Percentiles rank a stretch among this genome's conserved stretches.
Conservation (phyloP, 2,888 invertebrate species). For the Scaptomyza cyrtandrae region DNA sequence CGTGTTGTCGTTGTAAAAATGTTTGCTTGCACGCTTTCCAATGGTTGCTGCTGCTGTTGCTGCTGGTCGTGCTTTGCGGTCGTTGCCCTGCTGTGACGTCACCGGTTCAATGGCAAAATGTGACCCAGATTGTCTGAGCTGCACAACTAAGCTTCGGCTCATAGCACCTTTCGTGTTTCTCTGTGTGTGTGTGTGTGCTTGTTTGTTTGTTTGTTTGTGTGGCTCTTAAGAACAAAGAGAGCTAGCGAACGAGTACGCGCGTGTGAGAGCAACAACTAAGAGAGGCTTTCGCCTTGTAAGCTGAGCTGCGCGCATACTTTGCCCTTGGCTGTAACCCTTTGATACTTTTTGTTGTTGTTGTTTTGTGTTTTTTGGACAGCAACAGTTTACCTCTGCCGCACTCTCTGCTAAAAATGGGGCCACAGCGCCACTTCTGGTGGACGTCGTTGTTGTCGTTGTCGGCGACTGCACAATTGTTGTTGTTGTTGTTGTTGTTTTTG, state of each 20-base stretch:
- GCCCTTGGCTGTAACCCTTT: slow-evolving; percentile 71
- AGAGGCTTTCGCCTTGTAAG: slow-evolving; percentile 38
- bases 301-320: slow-evolving; percentile 32
- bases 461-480: slow-evolving; percentile 54
- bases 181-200: slow-evolving; percentile 16
- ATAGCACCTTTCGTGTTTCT: slow-evolving; percentile 46
- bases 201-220: slow-evolving; percentile 25
- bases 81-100: slow-evolving; percentile 84
- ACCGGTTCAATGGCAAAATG: slow-evolving; percentile 85
- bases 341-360: slow-evolving; percentile 19
- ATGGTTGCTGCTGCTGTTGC: slow-evolving; percentile 59
- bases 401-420: slow-evolving; percentile 62
- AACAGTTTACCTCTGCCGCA: slow-evolving; percentile 21
- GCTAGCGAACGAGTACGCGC: background rate
- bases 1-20: slow-evolving; percentile 77
- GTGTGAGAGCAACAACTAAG: slow-evolving; percentile 35
- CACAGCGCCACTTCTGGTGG: slow-evolving; percentile 45
- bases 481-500: slow-evolving; percentile 21
- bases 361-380: slow-evolving; percentile 22
- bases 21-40: slow-evolving; percentile 80
- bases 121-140: slow-evolving; percentile 85
- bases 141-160: slow-evolving; percentile 75
- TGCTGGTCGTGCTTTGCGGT: slow-evolving; percentile 81
- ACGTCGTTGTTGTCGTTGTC: slow-evolving; percentile 28
- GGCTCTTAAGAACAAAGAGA: slow-evolving; percentile 71